Conservation (phyloP, 2,797 vertebrate genomes). For the Peromyscus aztecus region DNA sequence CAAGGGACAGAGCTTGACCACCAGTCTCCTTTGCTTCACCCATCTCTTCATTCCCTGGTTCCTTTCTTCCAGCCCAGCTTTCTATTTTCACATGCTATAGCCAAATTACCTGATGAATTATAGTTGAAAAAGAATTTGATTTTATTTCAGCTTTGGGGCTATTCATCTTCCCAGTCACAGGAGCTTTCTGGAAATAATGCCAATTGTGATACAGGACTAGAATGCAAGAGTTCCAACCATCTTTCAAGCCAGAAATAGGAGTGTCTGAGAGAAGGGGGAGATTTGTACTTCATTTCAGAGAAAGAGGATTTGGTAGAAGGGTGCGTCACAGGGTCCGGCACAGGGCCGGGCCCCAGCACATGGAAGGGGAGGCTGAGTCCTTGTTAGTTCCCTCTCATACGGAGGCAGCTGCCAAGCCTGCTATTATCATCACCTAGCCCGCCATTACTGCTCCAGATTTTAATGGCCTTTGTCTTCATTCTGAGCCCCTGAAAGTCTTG, state of each 20-base stretch:
- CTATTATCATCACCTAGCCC: no score
- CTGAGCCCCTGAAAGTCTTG: neutral
- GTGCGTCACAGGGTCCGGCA: neutral
- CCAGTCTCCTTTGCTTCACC: neutral
- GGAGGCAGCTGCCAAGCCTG: neutral
- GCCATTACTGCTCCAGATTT: no score
- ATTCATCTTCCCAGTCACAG: neutral
- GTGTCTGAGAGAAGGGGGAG: neutral
- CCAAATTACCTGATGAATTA: neutral
- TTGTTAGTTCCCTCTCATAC: neutral
- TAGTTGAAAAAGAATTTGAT: neutral
- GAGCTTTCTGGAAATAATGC: neutral
- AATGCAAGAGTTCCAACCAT: slow-evolving; percentile 12
- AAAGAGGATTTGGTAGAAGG: neutral
- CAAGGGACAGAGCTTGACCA: neutral
- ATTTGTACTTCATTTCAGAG: neutral
- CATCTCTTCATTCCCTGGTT: neutral
- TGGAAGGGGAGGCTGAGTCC: neutral
- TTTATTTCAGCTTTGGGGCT: neutral
- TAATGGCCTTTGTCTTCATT: neutral
- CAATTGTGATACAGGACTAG: neutral
- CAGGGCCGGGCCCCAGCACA: no score
- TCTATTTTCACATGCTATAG: neutral
- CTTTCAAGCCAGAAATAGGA: neutral
- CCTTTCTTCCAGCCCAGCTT: neutral